Evolutionary conservation across 2,797 vertebrate species (phyloP).

Genomic region (Lacerta viridis): DNA sequence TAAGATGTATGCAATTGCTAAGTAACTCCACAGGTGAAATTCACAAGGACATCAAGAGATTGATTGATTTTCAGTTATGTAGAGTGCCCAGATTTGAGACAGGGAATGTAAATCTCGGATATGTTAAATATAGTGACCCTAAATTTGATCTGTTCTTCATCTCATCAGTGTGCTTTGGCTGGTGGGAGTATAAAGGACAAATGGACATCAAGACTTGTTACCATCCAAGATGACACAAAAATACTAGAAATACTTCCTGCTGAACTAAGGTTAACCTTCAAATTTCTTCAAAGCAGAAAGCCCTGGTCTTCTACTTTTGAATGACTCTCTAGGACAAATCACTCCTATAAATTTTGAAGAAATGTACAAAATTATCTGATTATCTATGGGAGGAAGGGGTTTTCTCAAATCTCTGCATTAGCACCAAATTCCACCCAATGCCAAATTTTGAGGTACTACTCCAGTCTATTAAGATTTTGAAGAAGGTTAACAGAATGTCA

Average conservation of each 20-base stretch:
- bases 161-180: background rate
- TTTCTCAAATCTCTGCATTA: background rate
- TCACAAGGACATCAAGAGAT: background rate
- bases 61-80: background rate
- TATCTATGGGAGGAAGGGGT: too few species aligned
- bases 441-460: background rate
- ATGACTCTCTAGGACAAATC: too few species aligned
- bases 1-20: background rate
- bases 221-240: background rate
- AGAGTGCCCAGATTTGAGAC: background rate
- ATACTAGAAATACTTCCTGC: too few species aligned
- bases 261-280: too few species aligned
- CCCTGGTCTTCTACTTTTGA: too few species aligned
- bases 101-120: background rate
- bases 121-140: background rate
- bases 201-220: background rate
- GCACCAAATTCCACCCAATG: background rate
- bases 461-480: background rate
- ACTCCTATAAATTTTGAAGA: too few species aligned
- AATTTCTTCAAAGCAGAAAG: too few species aligned
- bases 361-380: too few species aligned
- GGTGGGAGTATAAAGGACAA: background rate
- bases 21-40: too few species aligned
- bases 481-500: background rate
- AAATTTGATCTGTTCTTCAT: background rate